phyloP scores from a whole-genome alignment of 2,888 invertebrate genomes.

The Conus canariensis region DNA sequence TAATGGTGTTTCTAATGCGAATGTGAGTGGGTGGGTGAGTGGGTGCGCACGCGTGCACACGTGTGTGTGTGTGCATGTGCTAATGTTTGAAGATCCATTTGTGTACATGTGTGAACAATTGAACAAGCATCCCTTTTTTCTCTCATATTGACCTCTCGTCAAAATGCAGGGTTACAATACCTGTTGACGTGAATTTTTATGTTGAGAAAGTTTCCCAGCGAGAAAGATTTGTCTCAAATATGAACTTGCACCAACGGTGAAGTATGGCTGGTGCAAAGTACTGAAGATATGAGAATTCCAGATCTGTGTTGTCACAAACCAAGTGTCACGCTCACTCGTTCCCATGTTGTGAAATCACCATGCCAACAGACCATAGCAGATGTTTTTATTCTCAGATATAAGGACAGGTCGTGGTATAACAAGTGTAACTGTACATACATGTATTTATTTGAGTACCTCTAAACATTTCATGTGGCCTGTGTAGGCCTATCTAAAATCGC shows the following conservation, averaged over 20 bases:
- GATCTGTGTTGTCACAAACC: no score
- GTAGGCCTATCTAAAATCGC: no score
- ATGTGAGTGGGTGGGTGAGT: neutral
- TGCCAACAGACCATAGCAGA: neutral
- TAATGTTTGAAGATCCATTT: constrained; percentile 4
- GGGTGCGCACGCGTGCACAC: neutral
- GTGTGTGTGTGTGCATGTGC: constrained; percentile 18
- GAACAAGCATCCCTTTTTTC: neutral
- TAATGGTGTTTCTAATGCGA: neutral
- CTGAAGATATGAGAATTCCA: no score
- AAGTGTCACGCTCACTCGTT: neutral
- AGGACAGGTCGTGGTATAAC: neutral
- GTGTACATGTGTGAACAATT: constrained; percentile 32
- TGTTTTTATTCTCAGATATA: neutral
- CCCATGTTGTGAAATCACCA: neutral
- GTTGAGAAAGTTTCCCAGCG: no score
- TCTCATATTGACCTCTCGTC: no score
- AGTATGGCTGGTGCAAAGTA: no score
- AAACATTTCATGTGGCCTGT: neutral
- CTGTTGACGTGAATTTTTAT: neutral
- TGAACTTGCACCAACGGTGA: no score
- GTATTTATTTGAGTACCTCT: neutral
- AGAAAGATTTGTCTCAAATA: no score
- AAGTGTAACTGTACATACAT: neutral
- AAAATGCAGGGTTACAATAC: no score